A percentile compares a stretch with the other conserved stretches of the same genome.
phyloP scores from a whole-genome alignment of 2,888 invertebrate genomes.

The Melinaea marsaeus region DNA sequence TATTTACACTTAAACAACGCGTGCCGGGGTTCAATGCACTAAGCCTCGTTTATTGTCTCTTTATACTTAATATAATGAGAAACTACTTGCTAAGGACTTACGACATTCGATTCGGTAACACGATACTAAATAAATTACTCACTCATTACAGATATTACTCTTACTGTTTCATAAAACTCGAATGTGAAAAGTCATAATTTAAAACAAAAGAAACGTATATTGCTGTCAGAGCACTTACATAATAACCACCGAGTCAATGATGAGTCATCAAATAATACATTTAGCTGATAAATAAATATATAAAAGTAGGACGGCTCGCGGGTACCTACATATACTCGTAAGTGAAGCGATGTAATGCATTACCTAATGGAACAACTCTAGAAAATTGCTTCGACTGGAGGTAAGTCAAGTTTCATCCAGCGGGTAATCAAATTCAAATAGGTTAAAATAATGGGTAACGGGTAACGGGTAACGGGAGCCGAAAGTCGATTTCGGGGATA shows the following conservation, averaged over 20 bases:
- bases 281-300: constrained; percentile 20
- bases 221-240: too few species aligned
- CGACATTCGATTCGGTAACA: too few species aligned
- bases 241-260: neutral
- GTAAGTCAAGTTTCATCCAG: constrained; percentile 32
- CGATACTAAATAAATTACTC: too few species aligned
- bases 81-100: too few species aligned
- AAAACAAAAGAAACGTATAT: too few species aligned
- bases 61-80: neutral
- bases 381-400: constrained; percentile 41
- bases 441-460: constrained; percentile 32
- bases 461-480: constrained; percentile 32
- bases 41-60: constrained; percentile 11
- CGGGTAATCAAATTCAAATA: constrained; percentile 35
- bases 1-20: constrained; percentile 16
- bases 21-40: constrained; percentile 37
- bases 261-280: neutral
- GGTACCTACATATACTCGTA: constrained; percentile 6
- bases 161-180: too few species aligned
- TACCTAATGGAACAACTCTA: constrained; percentile 43
- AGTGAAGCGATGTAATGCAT: constrained; percentile 35
- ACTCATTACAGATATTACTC: too few species aligned
- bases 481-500: constrained; percentile 37
- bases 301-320: constrained; percentile 9
- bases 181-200: too few species aligned